Base-by-base conservation (phyloP, 2,888 invertebrate species). In the Trypoxylon attenuatum region DNA sequence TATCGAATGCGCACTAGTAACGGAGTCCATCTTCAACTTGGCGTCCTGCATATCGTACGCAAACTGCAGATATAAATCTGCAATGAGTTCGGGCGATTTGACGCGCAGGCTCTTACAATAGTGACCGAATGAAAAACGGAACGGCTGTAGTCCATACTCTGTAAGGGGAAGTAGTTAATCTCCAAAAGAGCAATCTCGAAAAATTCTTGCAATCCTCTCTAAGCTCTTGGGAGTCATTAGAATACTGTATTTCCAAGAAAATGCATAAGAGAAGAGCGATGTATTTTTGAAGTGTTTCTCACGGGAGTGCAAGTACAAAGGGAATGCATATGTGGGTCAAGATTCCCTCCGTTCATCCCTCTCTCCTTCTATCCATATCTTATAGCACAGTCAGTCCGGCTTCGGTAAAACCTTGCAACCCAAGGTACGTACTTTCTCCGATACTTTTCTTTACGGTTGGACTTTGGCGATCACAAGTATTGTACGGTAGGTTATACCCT, bases 231-330 rank as follows among this genome's bases (percentile, higher is more conserved):
- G n/a, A n/a, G n/a, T 33, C 33, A n/a, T 21, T 25, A 41, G 38
- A 55, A 50, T 23, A 16, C 23, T 23, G 50, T 50, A 51, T 5
- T 50, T 2, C 46, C 49, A 25, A 19, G 45, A 15, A 6, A 25
- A 46, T 46, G 45, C 23, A 13, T 15, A 16, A 19, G 6, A 10
- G 15, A n/a, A 13, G 10, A 13, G 13, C 16, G 8, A 23, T 3
- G 23, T 23, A 25, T 23, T n/a, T 23, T 46, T n/a, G 22, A 23
- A 23, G 5, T 46, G 23, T 46, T 25, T 23, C 25, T 15, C 23
- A 46, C 45, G 45, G 8, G 6, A 13, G 25, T 16, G 45, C 13
- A 15, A 13, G 25, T 16, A 46, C 23, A 46, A 46, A 46, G 18
- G 25, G 16, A 25, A 25, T 16, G 45, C 23, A 46, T 46, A 25